Evolutionary conservation across 2,888 invertebrate genomes (phyloP), one percentile per base, ranked within the genome.

Genomic region (Atethmia centrago): DNA sequence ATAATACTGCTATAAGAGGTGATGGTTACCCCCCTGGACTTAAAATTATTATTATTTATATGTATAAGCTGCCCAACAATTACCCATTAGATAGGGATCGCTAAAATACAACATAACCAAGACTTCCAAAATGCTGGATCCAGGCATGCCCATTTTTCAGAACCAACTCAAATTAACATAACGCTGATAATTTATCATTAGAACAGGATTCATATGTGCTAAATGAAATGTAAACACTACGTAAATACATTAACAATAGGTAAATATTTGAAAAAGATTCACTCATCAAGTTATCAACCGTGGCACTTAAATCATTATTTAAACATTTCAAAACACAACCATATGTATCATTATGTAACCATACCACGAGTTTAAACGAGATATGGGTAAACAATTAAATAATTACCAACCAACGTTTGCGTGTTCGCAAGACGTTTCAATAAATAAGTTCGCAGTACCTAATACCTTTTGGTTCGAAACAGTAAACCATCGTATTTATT

Each of bases 291-390:
- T 31, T 4, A 31, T 61, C 66, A 85, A 65, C 64, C 47, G 31
- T 58, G 78, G 25, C 40, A 71, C 31, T 49, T 65, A 73, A 62
- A 82, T 72, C 66, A 53, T 55, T 51, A 63, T 61, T 53, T 59
- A 69, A 79, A 71, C 71, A 71, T 42, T 63, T 62, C 67, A 59
- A 71, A 73, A 78, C 81, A 62, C 47, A 70, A 47, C 42, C 74
- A 61, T 83, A n/a, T n/a, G n/a, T n/a, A 74, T 74, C 68, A 63
- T 79, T 85, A 83, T 71, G 61, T 71, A 85, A 85, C 66, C 28
- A 67, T 71, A 47, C 49, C 45, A 66, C 21, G 53, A 63, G 51
- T 71, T 56, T 68, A 47, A 58, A 74, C 40, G 47, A 81, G 67
- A 36, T 65, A 81, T 56, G 55, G 40, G 61, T 70, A 67, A 78